phyloP scores from a whole-genome alignment of 1,140 invertebrate genomes.

The Contarinia nasturtii region DNA sequence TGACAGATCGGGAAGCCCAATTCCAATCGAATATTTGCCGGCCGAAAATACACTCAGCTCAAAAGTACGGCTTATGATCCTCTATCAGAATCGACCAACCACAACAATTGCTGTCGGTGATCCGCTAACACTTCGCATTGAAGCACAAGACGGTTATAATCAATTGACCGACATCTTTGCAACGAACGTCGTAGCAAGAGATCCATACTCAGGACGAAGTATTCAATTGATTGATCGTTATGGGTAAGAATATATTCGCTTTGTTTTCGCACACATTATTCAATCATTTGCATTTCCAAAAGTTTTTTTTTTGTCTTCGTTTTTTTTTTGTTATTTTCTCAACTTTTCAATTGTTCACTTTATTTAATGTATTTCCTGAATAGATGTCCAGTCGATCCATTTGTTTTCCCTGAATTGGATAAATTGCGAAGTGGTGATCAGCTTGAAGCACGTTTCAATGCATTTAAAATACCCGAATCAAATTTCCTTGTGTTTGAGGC shows the following conservation, averaged over 20 bases:
- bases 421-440: constrained; percentile 68
- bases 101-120: constrained; percentile 89
- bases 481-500: constrained; percentile 88
- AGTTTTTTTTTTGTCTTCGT: neutral
- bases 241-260: constrained; percentile 36
- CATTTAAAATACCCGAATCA: constrained; percentile 87
- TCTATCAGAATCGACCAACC: constrained; percentile 76
- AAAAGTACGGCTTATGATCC: constrained; percentile 61
- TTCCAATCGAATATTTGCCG: constrained; percentile 76
- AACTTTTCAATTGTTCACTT: neutral
- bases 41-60: constrained; percentile 79
- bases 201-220: constrained; percentile 76
- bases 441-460: constrained; percentile 77
- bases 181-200: constrained; percentile 79
- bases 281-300: neutral
- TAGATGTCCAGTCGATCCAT: constrained; percentile 78
- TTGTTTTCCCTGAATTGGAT: constrained; percentile 79
- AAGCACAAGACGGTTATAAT: constrained; percentile 77
- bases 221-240: constrained; percentile 78
- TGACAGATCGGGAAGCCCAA: constrained; percentile 66
- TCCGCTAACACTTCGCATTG: constrained; percentile 71
- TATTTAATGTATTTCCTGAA: constrained; percentile 4
- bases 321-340: constrained; percentile 1
- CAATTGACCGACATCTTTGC: constrained; percentile 80
- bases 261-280: neutral